Evolutionary conservation across 2,888 invertebrate species (phyloP), one percentile per base, ranked within the genome.

Genomic region (Mythimna impura): DNA sequence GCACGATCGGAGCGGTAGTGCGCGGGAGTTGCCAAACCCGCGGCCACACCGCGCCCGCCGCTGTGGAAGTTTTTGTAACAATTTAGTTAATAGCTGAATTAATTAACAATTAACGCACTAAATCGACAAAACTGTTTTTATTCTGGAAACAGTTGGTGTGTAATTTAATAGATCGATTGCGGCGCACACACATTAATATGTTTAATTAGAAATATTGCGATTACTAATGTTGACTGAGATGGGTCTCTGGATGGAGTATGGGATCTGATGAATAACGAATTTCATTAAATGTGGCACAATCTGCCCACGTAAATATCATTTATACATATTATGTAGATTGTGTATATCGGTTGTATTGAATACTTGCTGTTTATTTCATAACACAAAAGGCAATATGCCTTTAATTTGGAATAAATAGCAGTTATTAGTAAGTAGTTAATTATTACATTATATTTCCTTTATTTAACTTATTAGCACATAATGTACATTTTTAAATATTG

Each of bases 1-100:
- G 82, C 85, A 82, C 84, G 72, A 52, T 80, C 69, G 63, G 58
- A 71, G 63, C 67, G 64, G 72, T 74, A 65, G 64, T 62, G 78
- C 65, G 83, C 76, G 68, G 43, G 55, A 66, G 70, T 66, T 70
- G 57, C 55, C 52, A 73, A 86, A 75, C 72, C 76, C 71, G 64
- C 62, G 82, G 69, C 57, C 73, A 84, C 79, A 84, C 73, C 60
- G 66, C 30, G 25, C 22, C 7, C 17, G 50, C 50, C 50, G 8
- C n/a, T 3, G 3, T n/a, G 7, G 4, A 17, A 43, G 25, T 57
- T 76, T 65, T 76, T 63, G 25, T 76, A 55, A 60, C 17, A 58
- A 73, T 80, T 80, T 66, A 68, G 47, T 68, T 52, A 61, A 73
- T 57, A 63, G 43, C 40, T 62, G 66, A 47, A 74, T 75, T 50